Percentiles rank a stretch among this genome's conserved stretches.
Conservation (phyloP, 2,888 invertebrate genomes). For the Morpho achilles region DNA sequence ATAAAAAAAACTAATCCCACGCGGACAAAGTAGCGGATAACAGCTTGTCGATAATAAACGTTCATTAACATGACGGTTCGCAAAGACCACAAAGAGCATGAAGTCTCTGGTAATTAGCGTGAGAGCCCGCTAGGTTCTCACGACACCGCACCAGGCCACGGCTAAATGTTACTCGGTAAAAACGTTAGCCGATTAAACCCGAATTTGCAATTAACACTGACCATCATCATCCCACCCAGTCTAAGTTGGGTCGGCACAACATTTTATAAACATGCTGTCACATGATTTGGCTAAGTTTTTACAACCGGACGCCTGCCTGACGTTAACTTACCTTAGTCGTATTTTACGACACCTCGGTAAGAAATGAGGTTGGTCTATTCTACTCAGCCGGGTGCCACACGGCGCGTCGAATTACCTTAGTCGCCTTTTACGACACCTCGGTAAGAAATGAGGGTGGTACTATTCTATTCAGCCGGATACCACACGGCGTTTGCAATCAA, state of each 20-base stretch:
- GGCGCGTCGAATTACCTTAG: too few relatives aligned
- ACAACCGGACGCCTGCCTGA: too few relatives aligned
- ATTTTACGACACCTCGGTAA: too few relatives aligned
- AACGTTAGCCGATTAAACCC: constrained; percentile 21
- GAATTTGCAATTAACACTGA: constrained; percentile 11
- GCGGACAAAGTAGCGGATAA: too few relatives aligned
- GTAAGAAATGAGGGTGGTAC: too few relatives aligned
- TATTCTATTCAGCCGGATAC: too few relatives aligned
- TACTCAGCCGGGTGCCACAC: too few relatives aligned
- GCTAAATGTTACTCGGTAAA: constrained; percentile 53
- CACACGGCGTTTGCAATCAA: not conserved
- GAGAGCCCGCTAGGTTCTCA: constrained; percentile 63
- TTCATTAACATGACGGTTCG: constrained; percentile 50
- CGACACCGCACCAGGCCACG: constrained; percentile 43
- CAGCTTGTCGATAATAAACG: constrained; percentile 37
- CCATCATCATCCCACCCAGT: not conserved
- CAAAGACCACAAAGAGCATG: constrained; percentile 49
- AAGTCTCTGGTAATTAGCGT: constrained; percentile 62
- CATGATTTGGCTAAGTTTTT: too few relatives aligned
- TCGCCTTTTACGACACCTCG: not conserved
- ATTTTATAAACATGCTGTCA: too few relatives aligned
- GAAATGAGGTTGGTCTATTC: too few relatives aligned
- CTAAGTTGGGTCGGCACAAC: too few relatives aligned
- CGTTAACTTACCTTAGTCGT: too few relatives aligned
- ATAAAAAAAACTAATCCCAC: not conserved